These are phyloP conservation scores for Dysidea cf. avara DNA, from an alignment of 37 sponge, comb jelly and placozoan genomes.

Conservation along the genomic window DNA sequence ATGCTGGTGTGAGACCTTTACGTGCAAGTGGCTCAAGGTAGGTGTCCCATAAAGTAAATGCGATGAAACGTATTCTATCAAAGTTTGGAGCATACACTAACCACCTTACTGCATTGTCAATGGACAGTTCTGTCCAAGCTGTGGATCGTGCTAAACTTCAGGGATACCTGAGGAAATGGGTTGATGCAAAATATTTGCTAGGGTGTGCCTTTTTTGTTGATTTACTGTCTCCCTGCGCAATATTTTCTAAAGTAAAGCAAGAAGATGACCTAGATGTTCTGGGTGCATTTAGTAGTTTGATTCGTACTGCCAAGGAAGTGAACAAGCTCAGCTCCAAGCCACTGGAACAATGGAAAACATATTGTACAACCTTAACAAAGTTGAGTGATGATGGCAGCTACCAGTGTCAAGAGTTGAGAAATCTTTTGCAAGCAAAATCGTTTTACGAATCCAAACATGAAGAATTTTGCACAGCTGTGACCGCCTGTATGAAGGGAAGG, in stretches of 20 bases:
- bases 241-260: conserved; percentile 65
- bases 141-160: conserved; percentile 66
- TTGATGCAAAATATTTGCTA: conserved; percentile 64
- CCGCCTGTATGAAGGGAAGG: conserved; percentile 59
- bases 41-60: conserved; percentile 57
- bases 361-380: conserved; percentile 54
- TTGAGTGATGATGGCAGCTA: conserved; percentile 51
- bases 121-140: conserved; percentile 56
- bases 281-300: conserved; percentile 52
- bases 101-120: conserved; percentile 56
- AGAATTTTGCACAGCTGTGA: conserved; percentile 51
- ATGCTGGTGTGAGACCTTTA: conserved; percentile 42
- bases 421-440: conserved; percentile 28
- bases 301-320: conserved; percentile 52
- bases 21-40: conserved; percentile 52
- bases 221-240: conserved; percentile 59
- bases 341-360: conserved; percentile 57
- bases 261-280: conserved; percentile 52
- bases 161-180: conserved; percentile 50
- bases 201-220: conserved; percentile 72
- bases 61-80: conserved; percentile 67
- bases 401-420: conserved; percentile 47
- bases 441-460: conserved; percentile 49
- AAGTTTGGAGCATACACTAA: conserved; percentile 73
- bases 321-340: conserved; percentile 54